Conservation (phyloP, 2,888 invertebrate species). For the Spisula subtruncata region DNA sequence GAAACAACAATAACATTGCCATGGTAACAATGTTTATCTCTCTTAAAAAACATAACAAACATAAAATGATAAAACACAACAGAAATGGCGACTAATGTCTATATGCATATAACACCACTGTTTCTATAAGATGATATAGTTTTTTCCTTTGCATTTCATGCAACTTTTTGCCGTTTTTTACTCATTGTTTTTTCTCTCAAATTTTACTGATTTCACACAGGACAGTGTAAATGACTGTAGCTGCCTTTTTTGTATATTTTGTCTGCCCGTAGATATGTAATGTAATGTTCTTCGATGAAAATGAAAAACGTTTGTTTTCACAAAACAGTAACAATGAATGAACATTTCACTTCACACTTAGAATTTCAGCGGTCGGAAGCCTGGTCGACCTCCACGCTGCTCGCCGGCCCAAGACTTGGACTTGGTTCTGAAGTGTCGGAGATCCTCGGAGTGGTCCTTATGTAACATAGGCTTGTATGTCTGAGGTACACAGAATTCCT, state of each 20-base stretch:
- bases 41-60: slow-evolving; percentile 61
- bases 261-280: not conserved
- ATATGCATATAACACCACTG: not conserved
- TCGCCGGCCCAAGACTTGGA: slow-evolving; percentile 90
- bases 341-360: slow-evolving; percentile 51
- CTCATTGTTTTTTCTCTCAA: slow-evolving; percentile 25
- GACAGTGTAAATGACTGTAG: slow-evolving; percentile 14
- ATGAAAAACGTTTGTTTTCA: not conserved
- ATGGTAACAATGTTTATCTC: slow-evolving; percentile 56
- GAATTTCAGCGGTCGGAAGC: slow-evolving; percentile 82
- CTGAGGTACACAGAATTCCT: slow-evolving; percentile 92
- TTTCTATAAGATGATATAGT: not conserved
- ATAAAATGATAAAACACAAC: slow-evolving; percentile 59
- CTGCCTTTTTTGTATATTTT: not conserved
- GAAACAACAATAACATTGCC: slow-evolving; percentile 58
- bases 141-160: slow-evolving; percentile 49
- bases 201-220: slow-evolving; percentile 17
- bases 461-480: slow-evolving; percentile 95
- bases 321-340: slow-evolving; percentile 21
- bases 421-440: slow-evolving; percentile 92
- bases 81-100: slow-evolving; percentile 37
- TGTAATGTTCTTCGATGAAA: slow-evolving; percentile 12
- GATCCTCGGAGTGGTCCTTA: slow-evolving; percentile 92
- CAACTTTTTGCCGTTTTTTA: slow-evolving; percentile 27
- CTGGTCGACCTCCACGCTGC: slow-evolving; percentile 72